Evolutionary conservation across 92 coral and sea anemone species (phyloP).

Genomic region (Bergia sp.): DNA sequence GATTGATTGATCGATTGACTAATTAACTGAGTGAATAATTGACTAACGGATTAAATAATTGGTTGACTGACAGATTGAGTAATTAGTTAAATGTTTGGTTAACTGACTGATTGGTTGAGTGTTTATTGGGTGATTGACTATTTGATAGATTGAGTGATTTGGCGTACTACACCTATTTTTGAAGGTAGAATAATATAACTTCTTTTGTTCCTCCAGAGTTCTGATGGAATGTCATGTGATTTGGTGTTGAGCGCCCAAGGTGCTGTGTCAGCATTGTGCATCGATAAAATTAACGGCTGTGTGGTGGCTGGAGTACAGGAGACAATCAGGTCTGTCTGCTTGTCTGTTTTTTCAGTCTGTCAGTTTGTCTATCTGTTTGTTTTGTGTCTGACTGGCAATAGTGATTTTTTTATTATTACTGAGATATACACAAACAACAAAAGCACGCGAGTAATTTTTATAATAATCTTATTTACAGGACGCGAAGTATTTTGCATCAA

Average conservation of each 20-base stretch:
- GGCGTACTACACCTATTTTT: neutral
- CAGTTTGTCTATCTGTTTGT: neutral
- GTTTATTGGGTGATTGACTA: neutral
- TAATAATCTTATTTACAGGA: too few species aligned
- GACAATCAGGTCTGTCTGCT: slow-evolving; percentile 60
- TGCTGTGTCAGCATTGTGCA: slow-evolving; percentile 93
- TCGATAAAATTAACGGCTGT: slow-evolving; percentile 92
- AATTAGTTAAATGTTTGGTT: neutral
- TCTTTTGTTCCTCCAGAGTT: slow-evolving; percentile 59
- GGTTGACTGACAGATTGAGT: neutral
- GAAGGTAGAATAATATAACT: neutral
- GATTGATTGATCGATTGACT: neutral
- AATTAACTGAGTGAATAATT: neutral
- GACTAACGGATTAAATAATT: too few species aligned
- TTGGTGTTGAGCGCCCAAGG: slow-evolving; percentile 91
- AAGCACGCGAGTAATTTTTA: too few species aligned
- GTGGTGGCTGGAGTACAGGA: slow-evolving; percentile 96
- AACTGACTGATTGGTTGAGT: neutral
- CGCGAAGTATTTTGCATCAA: too few species aligned
- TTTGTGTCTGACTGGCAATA: neutral
- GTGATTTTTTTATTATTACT: too few species aligned
- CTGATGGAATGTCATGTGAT: slow-evolving; percentile 97
- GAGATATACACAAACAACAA: too few species aligned
- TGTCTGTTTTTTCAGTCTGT: neutral
- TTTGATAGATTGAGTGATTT: neutral